Conservation (phyloP, 2,113 vertebrate species). For the Entelurus aequoreus region DNA sequence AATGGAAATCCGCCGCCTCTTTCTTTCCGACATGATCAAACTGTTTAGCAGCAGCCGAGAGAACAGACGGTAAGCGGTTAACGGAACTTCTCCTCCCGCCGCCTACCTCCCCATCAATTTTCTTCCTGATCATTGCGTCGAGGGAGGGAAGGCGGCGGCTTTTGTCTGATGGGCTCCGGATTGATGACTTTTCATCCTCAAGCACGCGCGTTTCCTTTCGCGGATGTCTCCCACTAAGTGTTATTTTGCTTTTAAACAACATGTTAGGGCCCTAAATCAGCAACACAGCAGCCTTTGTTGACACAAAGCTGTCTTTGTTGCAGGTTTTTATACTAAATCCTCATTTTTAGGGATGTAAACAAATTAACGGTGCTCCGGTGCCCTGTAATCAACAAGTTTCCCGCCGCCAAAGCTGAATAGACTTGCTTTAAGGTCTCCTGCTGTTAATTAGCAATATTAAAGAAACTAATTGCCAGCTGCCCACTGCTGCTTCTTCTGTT, state of each 20-base stretch:
- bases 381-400: no score
- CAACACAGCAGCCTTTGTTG: conserved; percentile 4
- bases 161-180: conserved; percentile 20
- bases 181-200: conserved; percentile 42
- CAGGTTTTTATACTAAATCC: not conserved
- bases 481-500: not conserved
- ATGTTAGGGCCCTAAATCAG: conserved; percentile 11
- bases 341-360: no score
- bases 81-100: conserved; percentile 6
- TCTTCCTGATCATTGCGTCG: conserved; percentile 37
- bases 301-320: not conserved
- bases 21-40: conserved; percentile 99
- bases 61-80: conserved; percentile 86
- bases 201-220: conserved; percentile 27
- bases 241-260: not conserved
- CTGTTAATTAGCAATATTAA: conserved; percentile 5
- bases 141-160: conserved; percentile 7
- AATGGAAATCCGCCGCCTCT: conserved; percentile 95
- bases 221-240: conserved; percentile 36
- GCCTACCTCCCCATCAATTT: conserved; percentile 30
- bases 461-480: not conserved
- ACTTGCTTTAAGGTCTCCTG: not conserved
- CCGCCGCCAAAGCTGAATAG: not conserved
- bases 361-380: no score
- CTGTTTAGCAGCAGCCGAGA: conserved; percentile 97